Evolutionary conservation across 2,888 invertebrate genomes (phyloP).

Genomic region (Papilio demoleus): DNA sequence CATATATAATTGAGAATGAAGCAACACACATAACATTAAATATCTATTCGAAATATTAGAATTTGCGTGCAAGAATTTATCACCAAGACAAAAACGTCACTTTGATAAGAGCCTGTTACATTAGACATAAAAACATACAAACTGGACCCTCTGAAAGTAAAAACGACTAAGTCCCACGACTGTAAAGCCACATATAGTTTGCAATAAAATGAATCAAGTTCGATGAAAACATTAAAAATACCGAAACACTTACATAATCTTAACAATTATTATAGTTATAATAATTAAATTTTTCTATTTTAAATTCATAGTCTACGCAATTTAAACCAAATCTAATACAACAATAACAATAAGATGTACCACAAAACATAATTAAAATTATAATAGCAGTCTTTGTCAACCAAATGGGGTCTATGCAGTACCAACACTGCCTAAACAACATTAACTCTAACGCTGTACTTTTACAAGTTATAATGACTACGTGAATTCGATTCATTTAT

Average conservation of each 20-base stretch:
- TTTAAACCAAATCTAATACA: not conserved
- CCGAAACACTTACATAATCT: not conserved
- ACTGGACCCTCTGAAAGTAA: not conserved
- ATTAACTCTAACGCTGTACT: not conserved
- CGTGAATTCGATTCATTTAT: not conserved
- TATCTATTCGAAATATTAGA: too few relatives aligned
- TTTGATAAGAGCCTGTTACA: not conserved
- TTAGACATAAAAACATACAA: not conserved
- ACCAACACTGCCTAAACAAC: not conserved
- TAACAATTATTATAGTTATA: not conserved
- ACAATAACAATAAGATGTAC: slow-evolving; percentile 5
- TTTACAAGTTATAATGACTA: slow-evolving; percentile 2
- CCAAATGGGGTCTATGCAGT: not conserved
- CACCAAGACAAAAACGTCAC: not conserved
- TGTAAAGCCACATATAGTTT: not conserved
- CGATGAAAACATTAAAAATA: not conserved
- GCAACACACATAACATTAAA: not conserved
- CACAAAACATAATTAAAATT: slow-evolving; percentile 1
- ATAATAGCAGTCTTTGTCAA: slow-evolving; percentile 20
- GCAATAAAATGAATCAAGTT: not conserved
- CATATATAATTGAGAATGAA: not conserved
- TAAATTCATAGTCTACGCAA: not conserved
- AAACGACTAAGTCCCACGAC: not conserved
- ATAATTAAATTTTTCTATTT: not conserved
- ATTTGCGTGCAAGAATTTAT: not conserved